Base-by-base conservation (phyloP, 2,113 vertebrate genomes). In the Syrmaticus mikado region DNA sequence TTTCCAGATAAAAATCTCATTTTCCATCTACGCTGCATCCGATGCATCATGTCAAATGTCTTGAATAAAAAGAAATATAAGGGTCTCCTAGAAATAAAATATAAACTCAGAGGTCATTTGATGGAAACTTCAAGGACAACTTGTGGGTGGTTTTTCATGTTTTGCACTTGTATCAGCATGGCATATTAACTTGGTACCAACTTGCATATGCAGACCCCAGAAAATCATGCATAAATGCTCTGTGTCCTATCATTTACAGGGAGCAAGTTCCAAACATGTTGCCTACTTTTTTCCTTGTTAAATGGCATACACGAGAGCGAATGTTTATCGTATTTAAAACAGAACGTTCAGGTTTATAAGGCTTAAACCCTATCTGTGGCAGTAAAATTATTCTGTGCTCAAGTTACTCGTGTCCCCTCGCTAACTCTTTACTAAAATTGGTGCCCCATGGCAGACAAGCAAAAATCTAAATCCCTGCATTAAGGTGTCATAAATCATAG, bases 391-490 rank as follows among this genome's bases (percentile, higher is more conserved):
- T 66, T 95, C 16, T 68, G 62, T 72, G 78, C 89, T 97, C 96
- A 93, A 82, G 83, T 97, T 97, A 94, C 96, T 1, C 57, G 70
- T 77, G 66, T 79, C 34, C 82, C 83, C n/a, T 46, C 0, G 7
- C 87, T 92, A 92, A 85, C 91, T 96, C 96, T 91, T 83, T 78
- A 94, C 96, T 95, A 97, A 97, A 97, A 96, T 95, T 97, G 96
- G 96, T 79, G 46, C 9, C 57, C 55, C 82, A 55, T 96, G 96
- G 91, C 96, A 97, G 96, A 96, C 91, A 85, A 84, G 90, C 96
- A 97, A 97, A 97, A 96, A 96, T 96, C 92, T 96, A 93, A 97
- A 96, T 96, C 95, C 95, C 93, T 89, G 93, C 60, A 97, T 97
- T 97, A 97, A 95, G 89, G 84, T 84, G 55, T 91, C 82, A 95